Evolutionary conservation across 2,888 invertebrate species (phyloP).

Genomic region (Branchellion lobata): DNA sequence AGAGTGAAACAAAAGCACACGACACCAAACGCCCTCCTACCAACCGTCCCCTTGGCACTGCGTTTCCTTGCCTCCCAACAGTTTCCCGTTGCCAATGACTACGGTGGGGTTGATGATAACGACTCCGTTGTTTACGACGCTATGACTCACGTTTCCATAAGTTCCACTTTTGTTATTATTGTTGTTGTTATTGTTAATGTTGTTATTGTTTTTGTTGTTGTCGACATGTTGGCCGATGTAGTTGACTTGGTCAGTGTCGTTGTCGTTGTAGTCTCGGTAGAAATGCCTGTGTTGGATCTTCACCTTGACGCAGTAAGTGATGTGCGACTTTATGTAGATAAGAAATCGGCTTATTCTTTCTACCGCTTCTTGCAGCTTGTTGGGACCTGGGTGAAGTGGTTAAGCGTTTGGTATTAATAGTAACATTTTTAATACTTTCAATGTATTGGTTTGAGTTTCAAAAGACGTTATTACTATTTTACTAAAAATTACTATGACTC

Average conservation of each 20-base stretch:
- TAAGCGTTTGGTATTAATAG: neutral
- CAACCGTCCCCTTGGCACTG: neutral
- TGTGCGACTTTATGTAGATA: constrained; percentile 53
- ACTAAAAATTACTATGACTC: too few species aligned
- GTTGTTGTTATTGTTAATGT: neutral
- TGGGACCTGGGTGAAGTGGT: constrained; percentile 79
- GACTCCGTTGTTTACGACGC: constrained; percentile 23
- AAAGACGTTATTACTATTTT: too few species aligned
- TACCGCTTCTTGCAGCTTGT: constrained; percentile 95
- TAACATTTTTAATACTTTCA: too few species aligned
- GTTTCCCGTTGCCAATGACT: neutral
- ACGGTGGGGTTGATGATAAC: constrained; percentile 28
- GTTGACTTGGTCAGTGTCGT: constrained; percentile 37
- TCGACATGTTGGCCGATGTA: constrained; percentile 8
- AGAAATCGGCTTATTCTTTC: constrained; percentile 73
- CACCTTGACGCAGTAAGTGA: constrained; percentile 60
- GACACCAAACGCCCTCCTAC: neutral
- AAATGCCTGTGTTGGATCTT: constrained; percentile 38
- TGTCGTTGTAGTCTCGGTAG: constrained; percentile 29
- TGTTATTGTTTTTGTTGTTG: constrained; percentile 5
- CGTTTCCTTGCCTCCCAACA: neutral
- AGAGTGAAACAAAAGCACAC: too few species aligned
- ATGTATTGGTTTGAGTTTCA: neutral
- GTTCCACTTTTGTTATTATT: neutral
- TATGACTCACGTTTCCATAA: neutral